These are phyloP conservation scores for Plumapathes pennacea DNA, from an alignment of 92 coral and sea anemone genomes.

Conservation along the genomic window DNA sequence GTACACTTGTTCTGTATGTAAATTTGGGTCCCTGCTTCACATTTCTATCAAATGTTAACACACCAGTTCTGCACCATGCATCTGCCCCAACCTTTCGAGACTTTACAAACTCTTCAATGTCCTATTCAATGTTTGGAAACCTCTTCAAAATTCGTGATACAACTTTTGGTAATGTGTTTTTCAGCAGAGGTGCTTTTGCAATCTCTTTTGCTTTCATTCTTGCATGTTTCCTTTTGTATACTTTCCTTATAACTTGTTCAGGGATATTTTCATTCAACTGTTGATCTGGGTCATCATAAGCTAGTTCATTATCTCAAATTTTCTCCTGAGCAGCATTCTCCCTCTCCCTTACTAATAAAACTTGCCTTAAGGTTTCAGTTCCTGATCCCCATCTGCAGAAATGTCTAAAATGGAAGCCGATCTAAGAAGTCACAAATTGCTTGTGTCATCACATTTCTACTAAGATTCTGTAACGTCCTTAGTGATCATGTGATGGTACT, in stretches of 20 bases:
- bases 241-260: slow-evolving; percentile 27
- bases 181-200: slow-evolving; percentile 27
- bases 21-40: slow-evolving; percentile 32
- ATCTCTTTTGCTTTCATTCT: slow-evolving; percentile 6
- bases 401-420: slow-evolving; percentile 25
- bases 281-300: slow-evolving; percentile 13
- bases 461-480: slow-evolving; percentile 7
- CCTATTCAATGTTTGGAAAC: slow-evolving; percentile 47
- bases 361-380: slow-evolving; percentile 26
- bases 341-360: slow-evolving; percentile 29
- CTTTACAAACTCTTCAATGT: slow-evolving; percentile 42
- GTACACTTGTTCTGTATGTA: slow-evolving; percentile 8
- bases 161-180: slow-evolving; percentile 19
- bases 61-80: slow-evolving; percentile 46
- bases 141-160: slow-evolving; percentile 33
- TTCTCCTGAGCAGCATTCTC: slow-evolving; percentile 19
- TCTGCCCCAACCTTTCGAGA: slow-evolving; percentile 48
- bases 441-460: slow-evolving; percentile 1
- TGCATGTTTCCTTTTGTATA: slow-evolving; percentile 24
- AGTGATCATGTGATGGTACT: slow-evolving; percentile 17
- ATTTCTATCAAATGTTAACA: slow-evolving; percentile 43
- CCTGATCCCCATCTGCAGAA: slow-evolving; percentile 9
- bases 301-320: background rate
- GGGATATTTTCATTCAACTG: slow-evolving; percentile 11
- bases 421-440: slow-evolving; percentile 15